Evolutionary conservation across 1,140 invertebrate genomes (phyloP), one percentile per base, ranked within the genome.

Genomic region (Monochamus saltuarius): DNA sequence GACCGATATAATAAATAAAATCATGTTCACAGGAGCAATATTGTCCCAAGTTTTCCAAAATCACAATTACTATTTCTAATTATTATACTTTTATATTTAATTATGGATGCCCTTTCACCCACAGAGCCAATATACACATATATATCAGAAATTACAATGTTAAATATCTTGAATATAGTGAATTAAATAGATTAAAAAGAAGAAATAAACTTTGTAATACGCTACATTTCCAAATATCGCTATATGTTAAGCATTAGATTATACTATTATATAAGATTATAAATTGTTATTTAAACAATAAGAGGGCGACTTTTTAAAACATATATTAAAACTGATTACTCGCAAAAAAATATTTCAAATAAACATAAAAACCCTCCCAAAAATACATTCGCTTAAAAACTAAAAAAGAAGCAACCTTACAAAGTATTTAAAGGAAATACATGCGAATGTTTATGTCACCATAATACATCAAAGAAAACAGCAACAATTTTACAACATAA

Each of bases 81-180:
- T 58, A 59, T 64, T 63, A 65, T 58, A 60, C 46, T 29, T 60
- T 58, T 47, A 58, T 58, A 49, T 38, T 47, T 17, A 50, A 38
- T 49, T 50, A 70, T 67, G 67, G 68, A 71, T 72, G 71, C 71
- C 71, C 69, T 72, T 66, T 70, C 62, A 73, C 71, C 71, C 71
- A 73, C 64, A 73, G 69, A 71, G 71, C 71, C 67, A 69, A 69
- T 73, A 73, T 70, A 72, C 66, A 68, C 62, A 68, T 64, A 68
- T 60, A 62, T 68, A 69, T 62, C 61, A 55, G 59, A 68, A 68
- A 62, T 59, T 67, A 69, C 61, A 63, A 60, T 62, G 69, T 69
- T 71, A 71, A 65, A 57, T 65, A 68, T 62, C 54, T 62, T 56
- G 43, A 42, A 52, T 56, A 67, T 47, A 54, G 56, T 39, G 52